Percentiles rank a stretch among this genome's conserved stretches.
Conservation (phyloP, 2,113 vertebrate species). For the Euleptes europaea region DNA sequence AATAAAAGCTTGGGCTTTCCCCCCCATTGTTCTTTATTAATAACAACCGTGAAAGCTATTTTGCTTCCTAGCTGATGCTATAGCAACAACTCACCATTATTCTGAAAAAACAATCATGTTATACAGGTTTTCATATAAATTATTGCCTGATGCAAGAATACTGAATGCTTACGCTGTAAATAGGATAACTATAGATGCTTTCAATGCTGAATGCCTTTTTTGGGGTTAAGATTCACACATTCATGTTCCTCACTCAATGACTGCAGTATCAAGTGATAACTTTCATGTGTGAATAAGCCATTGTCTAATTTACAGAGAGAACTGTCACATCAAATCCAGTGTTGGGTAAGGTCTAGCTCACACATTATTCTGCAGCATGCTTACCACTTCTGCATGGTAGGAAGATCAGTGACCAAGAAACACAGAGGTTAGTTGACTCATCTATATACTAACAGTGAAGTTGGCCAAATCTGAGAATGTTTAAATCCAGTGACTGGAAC, state of each 20-base stretch:
- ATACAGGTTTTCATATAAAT: conserved; percentile 55
- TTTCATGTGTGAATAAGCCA: no score
- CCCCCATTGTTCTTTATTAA: conserved; percentile 35
- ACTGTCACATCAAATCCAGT: neutral
- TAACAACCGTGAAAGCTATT: conserved; percentile 51
- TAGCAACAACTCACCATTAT: conserved; percentile 64
- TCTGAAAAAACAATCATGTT: conserved; percentile 51
- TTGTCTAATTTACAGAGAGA: neutral
- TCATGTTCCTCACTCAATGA: conserved; percentile 24
- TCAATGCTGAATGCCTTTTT: conserved; percentile 25
- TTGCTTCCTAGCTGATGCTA: conserved; percentile 50
- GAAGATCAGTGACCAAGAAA: no score
- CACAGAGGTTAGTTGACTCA: no score
- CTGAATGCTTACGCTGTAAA: conserved; percentile 2
- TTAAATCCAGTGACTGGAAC: no score
- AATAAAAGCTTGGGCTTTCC: neutral
- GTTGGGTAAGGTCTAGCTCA: neutral
- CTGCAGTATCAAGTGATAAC: no score
- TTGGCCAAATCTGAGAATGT: no score
- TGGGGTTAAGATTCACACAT: conserved; percentile 13
- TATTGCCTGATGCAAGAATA: conserved; percentile 42
- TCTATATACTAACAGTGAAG: no score
- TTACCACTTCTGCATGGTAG: no score
- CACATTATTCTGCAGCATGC: no score
- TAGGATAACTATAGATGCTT: neutral